phyloP scores from a whole-genome alignment of 2,888 invertebrate genomes.

The Eledone cirrhosa region DNA sequence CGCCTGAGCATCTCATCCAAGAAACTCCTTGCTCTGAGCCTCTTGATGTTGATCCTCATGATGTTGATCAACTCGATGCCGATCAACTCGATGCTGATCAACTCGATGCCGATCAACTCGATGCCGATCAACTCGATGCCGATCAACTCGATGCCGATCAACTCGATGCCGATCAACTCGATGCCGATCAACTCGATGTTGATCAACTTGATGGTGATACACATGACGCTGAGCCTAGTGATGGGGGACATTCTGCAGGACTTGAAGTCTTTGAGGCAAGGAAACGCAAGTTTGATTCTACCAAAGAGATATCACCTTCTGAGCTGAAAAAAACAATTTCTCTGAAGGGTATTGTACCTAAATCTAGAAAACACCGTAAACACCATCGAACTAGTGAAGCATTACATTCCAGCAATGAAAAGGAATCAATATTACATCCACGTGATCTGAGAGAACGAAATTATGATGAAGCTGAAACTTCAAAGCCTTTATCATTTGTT shows the following conservation, averaged over 20 bases:
- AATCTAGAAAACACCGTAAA: slow-evolving; percentile 32
- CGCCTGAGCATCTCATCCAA: not conserved
- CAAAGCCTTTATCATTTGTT: no score
- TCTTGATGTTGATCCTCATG: not conserved
- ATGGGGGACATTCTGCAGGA: slow-evolving; percentile 19
- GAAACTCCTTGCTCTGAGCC: not conserved
- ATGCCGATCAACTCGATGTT: no score
- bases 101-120: not conserved
- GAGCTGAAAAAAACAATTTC: slow-evolving; percentile 45
- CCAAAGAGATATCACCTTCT: slow-evolving; percentile 32
- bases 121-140: no score
- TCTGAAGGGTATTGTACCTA: slow-evolving; percentile 44
- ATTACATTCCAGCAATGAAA: slow-evolving; percentile 13
- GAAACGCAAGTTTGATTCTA: slow-evolving; percentile 42
- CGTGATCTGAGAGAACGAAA: slow-evolving; percentile 3
- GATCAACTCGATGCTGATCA: not conserved
- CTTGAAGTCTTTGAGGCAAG: slow-evolving; percentile 44
- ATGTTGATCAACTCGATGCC: no score
- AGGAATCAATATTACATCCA: not conserved
- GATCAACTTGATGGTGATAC: no score
- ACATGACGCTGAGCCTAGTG: not conserved
- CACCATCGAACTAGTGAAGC: not conserved
- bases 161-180: not conserved
- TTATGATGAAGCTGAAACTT: not conserved
- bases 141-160: no score